Evolutionary conservation across 2,888 invertebrate species (phyloP).

Genomic region (Diplazon laetatorius): DNA sequence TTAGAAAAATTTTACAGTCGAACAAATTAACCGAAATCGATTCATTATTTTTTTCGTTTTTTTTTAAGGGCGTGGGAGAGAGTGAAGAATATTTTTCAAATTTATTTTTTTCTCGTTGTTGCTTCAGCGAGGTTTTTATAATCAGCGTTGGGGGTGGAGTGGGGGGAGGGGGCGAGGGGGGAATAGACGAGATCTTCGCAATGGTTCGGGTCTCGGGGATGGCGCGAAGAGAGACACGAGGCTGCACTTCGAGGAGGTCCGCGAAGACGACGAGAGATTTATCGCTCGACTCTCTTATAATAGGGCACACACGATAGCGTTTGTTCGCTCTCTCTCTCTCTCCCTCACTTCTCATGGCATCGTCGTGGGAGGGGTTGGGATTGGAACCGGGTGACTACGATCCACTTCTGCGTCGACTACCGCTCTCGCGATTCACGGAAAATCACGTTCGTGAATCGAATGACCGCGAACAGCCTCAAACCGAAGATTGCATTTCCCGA

Average conservation of each 20-base stretch:
- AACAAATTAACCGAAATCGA: no score
- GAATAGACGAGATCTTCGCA: slow-evolving; percentile 13
- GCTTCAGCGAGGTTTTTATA: slow-evolving; percentile 2
- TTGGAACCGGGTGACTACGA: slow-evolving; percentile 9
- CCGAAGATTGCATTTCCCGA: no score
- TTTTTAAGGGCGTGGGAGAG: no score
- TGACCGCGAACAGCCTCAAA: no score
- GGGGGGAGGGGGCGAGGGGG: no score
- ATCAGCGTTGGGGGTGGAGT: slow-evolving; percentile 9
- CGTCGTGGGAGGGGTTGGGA: slow-evolving; percentile 74
- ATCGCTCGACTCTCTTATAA: slow-evolving; percentile 75
- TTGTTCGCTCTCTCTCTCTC: slow-evolving; percentile 16
- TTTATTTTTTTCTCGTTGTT: not conserved
- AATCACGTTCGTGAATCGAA: not conserved
- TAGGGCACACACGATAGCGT: slow-evolving; percentile 64
- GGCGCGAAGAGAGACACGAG: slow-evolving; percentile 44
- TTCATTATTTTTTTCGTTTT: no score
- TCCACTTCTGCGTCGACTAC: not conserved
- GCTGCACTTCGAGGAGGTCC: slow-evolving; percentile 77
- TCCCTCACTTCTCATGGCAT: slow-evolving; percentile 34
- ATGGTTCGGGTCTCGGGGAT: slow-evolving; percentile 48
- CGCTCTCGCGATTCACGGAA: not conserved
- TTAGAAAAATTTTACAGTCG: no score
- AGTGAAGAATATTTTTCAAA: not conserved
- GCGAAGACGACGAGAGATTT: slow-evolving; percentile 74